Evolutionary conservation across 2,113 vertebrate genomes (phyloP).

Genomic region (Orycteropus afer): DNA sequence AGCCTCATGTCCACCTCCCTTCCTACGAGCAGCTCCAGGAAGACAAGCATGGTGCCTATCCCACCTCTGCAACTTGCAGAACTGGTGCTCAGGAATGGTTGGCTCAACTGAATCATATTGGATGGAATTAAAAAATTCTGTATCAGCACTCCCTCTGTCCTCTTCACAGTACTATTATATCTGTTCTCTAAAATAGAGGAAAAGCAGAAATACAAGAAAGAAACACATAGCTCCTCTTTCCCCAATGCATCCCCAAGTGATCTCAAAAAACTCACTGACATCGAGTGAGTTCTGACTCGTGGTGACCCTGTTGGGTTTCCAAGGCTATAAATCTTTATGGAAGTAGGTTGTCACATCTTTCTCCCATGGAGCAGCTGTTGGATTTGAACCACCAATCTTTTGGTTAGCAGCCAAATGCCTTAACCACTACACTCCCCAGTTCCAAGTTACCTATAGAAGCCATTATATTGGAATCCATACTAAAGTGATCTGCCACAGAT

Average conservation of each 20-base stretch:
- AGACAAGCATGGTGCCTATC: background rate
- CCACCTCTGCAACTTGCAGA: background rate
- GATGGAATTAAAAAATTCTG: background rate
- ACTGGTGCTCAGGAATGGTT: background rate
- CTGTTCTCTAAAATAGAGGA: background rate
- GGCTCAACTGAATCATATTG: background rate
- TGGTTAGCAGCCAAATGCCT: too few relatives aligned
- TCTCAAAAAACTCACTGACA: too few relatives aligned
- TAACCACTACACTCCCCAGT: too few relatives aligned
- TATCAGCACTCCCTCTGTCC: background rate
- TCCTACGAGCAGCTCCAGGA: background rate
- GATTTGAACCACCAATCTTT: too few relatives aligned
- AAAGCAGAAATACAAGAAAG: background rate
- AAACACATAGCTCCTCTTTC: background rate
- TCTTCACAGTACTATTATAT: background rate
- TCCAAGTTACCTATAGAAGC: background rate
- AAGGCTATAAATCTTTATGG: too few relatives aligned
- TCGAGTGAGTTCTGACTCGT: too few relatives aligned
- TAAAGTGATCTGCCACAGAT: background rate
- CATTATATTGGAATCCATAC: accelerated
- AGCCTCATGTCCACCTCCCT: background rate
- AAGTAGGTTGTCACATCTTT: too few relatives aligned
- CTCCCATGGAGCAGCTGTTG: too few relatives aligned
- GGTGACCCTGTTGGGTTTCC: too few relatives aligned
- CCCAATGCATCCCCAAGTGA: too few relatives aligned